phyloP scores from a whole-genome alignment of 2,113 vertebrate species.

The Platysternon megacephalum region DNA sequence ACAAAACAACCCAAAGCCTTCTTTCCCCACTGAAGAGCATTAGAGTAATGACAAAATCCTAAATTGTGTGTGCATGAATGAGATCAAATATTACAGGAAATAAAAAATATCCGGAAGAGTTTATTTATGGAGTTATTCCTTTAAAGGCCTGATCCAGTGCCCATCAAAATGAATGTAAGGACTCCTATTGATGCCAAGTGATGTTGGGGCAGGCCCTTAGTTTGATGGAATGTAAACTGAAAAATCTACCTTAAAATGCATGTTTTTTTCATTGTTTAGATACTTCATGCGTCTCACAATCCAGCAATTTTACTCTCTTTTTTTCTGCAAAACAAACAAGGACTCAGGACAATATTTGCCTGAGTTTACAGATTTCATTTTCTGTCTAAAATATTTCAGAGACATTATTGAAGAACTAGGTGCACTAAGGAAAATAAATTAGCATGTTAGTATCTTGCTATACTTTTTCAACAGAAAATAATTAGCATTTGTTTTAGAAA shows the following conservation, averaged over 20 bases:
- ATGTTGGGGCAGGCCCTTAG: not conserved
- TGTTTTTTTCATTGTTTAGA: not conserved
- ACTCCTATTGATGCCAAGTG: not conserved
- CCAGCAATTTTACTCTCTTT: not conserved
- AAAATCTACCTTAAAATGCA: not conserved
- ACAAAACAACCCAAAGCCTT: not conserved
- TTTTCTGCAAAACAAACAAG: not conserved
- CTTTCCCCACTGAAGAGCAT: not conserved
- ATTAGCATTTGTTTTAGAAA: not conserved
- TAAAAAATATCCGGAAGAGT: not conserved
- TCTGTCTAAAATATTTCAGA: slow-evolving; percentile 27
- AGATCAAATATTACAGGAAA: not conserved
- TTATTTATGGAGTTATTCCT: not conserved
- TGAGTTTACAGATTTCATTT: not conserved
- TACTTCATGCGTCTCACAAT: not conserved
- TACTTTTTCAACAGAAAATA: not conserved
- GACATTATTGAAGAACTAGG: not conserved
- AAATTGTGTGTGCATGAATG: accelerated
- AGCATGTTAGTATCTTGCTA: slow-evolving; percentile 28
- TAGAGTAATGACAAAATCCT: not conserved
- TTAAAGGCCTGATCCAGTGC: not conserved
- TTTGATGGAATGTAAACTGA: not conserved
- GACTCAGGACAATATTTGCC: not conserved
- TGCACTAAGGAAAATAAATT: slow-evolving; percentile 43
- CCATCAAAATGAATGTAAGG: not conserved